Percentiles rank a stretch among this genome's conserved stretches.
Evolutionary conservation across 2,113 vertebrate genomes (phyloP).

Genomic region (Lophochroa leadbeateri): DNA sequence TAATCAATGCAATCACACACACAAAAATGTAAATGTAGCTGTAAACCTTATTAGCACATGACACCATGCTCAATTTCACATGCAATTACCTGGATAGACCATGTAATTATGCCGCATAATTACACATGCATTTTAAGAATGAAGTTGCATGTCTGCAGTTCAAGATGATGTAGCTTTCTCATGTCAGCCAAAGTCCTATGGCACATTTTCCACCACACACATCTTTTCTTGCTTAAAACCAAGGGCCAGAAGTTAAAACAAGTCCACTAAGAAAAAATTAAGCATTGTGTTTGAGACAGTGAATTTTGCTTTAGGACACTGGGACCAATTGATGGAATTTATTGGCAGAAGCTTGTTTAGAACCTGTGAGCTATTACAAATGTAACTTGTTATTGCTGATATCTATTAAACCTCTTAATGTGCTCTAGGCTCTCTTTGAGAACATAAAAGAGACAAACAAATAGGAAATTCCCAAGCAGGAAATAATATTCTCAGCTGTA

Average conservation of each 20-base stretch:
- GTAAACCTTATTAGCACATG: constrained; percentile 45
- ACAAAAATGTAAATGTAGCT: constrained; percentile 20
- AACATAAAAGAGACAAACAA: background rate
- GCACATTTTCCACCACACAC: background rate
- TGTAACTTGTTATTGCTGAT: background rate
- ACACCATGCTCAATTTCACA: constrained; percentile 30
- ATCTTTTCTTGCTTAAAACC: background rate
- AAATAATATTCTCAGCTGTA: background rate
- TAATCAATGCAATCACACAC: constrained; percentile 5
- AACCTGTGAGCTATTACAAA: background rate
- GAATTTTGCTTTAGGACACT: background rate
- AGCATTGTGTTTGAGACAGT: background rate
- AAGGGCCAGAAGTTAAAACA: background rate
- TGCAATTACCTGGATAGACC: constrained; percentile 41
- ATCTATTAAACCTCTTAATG: background rate
- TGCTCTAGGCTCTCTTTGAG: background rate
- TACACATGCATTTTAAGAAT: background rate
- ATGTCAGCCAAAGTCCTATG: background rate
- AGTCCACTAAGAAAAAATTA: background rate
- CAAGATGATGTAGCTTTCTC: background rate
- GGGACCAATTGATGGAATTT: background rate
- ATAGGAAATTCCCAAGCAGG: background rate
- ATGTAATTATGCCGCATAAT: constrained; percentile 35
- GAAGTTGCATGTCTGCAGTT: background rate
- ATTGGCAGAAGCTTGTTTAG: background rate